Conservation (phyloP, 2,113 vertebrate species). For the Pimephales promelas region DNA sequence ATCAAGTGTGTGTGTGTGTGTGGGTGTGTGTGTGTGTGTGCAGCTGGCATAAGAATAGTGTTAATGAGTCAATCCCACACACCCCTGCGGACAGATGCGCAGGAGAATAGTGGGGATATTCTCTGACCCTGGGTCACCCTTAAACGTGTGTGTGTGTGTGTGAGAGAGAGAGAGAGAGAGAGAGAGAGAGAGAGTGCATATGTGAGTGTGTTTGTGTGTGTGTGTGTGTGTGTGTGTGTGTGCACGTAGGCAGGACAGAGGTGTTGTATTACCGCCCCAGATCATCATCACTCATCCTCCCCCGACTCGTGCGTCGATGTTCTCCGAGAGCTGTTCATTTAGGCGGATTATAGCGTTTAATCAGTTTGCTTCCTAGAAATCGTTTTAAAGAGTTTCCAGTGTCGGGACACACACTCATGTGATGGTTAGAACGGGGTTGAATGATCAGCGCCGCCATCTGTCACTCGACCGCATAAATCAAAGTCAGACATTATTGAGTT, state of each 20-base stretch:
- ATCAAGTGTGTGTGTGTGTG: too few species aligned
- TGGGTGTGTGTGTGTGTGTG: background rate
- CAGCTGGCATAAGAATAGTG: background rate
- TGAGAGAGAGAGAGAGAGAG: background rate
- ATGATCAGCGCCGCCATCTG: constrained; percentile 37
- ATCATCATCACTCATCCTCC: background rate
- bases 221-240: background rate
- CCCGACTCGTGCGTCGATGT: background rate
- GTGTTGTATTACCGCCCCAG: background rate
- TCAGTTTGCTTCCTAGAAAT: background rate
- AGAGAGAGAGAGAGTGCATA: too few species aligned
- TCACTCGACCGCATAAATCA: constrained; percentile 42
- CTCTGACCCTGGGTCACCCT: constrained; percentile 61
- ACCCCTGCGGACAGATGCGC: constrained; percentile 72
- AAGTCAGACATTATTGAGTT: constrained; percentile 35
- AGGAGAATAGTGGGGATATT: constrained; percentile 54
- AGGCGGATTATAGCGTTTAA: background rate
- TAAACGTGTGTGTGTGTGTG: constrained; percentile 50
- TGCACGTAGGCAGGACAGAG: background rate
- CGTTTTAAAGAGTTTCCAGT: background rate
- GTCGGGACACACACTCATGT: constrained; percentile 7
- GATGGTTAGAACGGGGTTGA: constrained; percentile 35
- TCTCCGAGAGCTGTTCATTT: background rate
- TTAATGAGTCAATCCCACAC: background rate
- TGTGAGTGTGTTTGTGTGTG: constrained; percentile 40